Conservation (phyloP, 2,797 vertebrate genomes). For the Chaunax sp. region DNA sequence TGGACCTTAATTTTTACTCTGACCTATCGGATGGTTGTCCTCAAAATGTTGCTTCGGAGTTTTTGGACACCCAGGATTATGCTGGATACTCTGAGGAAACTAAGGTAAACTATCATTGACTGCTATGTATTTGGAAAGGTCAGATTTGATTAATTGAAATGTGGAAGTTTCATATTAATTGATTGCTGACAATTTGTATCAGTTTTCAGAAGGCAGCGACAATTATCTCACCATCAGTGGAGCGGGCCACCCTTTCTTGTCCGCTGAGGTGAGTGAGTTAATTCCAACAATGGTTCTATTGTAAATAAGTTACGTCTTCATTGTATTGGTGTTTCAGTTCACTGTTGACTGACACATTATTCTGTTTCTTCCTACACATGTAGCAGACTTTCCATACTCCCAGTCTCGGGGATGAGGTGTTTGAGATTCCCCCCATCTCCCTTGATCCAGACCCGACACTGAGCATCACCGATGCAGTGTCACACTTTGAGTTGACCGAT, state of each 20-base stretch:
- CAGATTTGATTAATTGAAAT: accelerated
- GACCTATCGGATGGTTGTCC: slow-evolving; percentile 77
- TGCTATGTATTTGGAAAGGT: accelerated
- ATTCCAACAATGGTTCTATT: neutral
- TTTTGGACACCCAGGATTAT: slow-evolving; percentile 76
- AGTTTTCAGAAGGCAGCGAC: slow-evolving; percentile 88
- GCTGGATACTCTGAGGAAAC: slow-evolving; percentile 73
- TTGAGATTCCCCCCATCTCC: slow-evolving; percentile 94
- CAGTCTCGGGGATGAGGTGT: slow-evolving; percentile 93
- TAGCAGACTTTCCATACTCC: slow-evolving; percentile 92
- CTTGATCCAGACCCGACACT: slow-evolving; percentile 90
- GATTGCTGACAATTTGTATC: slow-evolving; percentile 7
- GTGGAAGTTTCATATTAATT: accelerated
- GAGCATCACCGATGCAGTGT: slow-evolving; percentile 88
- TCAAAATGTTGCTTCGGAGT: slow-evolving; percentile 78
- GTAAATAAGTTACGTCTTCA: neutral
- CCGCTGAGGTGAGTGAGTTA: slow-evolving; percentile 86
- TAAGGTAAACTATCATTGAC: slow-evolving; percentile 64
- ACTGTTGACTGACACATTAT: neutral
- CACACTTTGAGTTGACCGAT: slow-evolving; percentile 87
- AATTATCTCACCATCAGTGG: slow-evolving; percentile 88
- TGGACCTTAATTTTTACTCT: slow-evolving; percentile 85
- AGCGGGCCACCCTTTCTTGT: slow-evolving; percentile 86
- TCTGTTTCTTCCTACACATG: slow-evolving; percentile 4
- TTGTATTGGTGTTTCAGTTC: neutral